Base-by-base conservation (phyloP, 2,113 vertebrate species). In the Oxyruncus cristatus region DNA sequence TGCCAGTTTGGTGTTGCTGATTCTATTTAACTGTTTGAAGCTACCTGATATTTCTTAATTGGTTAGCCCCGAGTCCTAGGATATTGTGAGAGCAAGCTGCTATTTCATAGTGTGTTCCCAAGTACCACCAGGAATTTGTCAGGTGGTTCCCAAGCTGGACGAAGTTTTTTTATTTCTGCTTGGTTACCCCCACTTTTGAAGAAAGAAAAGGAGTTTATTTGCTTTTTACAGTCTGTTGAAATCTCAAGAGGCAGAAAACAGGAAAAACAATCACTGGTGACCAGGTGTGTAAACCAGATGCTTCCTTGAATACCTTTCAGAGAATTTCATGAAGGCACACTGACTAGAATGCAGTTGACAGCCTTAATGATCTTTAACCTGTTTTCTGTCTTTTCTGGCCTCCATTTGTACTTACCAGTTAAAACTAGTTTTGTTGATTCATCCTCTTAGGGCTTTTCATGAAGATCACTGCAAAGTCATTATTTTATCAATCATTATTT, bases 391-490 rank as follows among this genome's bases (percentile, higher is more conserved):
- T 75, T 88, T 88, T 78, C 62, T 82, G 66, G 21, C 14, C 33
- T 79, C 33, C 3, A 4, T 50, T 61, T 80, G 5, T 47, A 37
- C 37, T 76, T 76, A 21, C 8, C 5, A n/a, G 21, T 81, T 74
- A 92, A 88, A 82, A 82, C 11, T n/a, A 61, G 21, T 76, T 93
- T 76, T 79, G 47, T 85, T 83, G 30, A 76, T 75, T 79, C 15
- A 32, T 22, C 0, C 2, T 74, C 61, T 59, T 63, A 19, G 18
- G 23, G 37, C 23, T 85, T 88, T 68, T 68, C 0, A 0, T 59
- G 65, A 73, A 67, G 55, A 26, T 71, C 39, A 70, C 2, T 87
- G 37, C 7, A 53, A 50, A 79, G 33, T 66, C 6, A 39, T 75
- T 68, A 28, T 42, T 72, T 77, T 55, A 63, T 75, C 52, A 59